Evolutionary conservation across 1,140 invertebrate genomes (phyloP).

Genomic region (Cydia fagiglandana): DNA sequence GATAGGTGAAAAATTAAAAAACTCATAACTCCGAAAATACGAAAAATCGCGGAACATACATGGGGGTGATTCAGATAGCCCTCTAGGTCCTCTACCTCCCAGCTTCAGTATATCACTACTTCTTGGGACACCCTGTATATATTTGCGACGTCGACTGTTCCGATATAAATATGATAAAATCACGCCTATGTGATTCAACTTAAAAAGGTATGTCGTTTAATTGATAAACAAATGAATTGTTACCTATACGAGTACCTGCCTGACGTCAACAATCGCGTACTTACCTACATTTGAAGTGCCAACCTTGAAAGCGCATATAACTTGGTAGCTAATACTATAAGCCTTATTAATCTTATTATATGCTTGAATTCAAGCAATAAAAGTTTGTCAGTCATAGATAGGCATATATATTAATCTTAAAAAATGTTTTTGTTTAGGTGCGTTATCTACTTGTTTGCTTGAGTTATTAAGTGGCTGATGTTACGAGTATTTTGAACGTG

Average conservation of each 20-base stretch:
- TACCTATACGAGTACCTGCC: background rate
- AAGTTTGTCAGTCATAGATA: background rate
- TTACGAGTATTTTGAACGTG: background rate
- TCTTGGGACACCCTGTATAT: too few species aligned
- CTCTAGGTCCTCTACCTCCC: too few species aligned
- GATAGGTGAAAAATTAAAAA: too few species aligned
- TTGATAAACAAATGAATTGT: slow-evolving; percentile 19
- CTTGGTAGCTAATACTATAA: background rate
- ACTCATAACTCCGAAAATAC: too few species aligned
- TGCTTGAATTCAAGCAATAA: background rate
- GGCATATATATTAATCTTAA: background rate
- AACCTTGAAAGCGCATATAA: background rate
- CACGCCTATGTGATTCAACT: background rate
- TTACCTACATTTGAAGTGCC: background rate
- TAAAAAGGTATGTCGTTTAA: background rate
- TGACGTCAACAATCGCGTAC: slow-evolving; percentile 5
- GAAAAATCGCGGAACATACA: too few species aligned
- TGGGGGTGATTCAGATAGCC: too few species aligned
- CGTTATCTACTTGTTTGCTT: background rate
- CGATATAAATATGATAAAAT: background rate
- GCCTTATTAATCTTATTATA: background rate
- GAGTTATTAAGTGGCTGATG: background rate
- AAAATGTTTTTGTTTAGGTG: background rate
- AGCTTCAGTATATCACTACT: too few species aligned
- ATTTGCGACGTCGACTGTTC: background rate